Conservation (phyloP, 2,888 invertebrate species). For the Pardosa pseudoannulata region DNA sequence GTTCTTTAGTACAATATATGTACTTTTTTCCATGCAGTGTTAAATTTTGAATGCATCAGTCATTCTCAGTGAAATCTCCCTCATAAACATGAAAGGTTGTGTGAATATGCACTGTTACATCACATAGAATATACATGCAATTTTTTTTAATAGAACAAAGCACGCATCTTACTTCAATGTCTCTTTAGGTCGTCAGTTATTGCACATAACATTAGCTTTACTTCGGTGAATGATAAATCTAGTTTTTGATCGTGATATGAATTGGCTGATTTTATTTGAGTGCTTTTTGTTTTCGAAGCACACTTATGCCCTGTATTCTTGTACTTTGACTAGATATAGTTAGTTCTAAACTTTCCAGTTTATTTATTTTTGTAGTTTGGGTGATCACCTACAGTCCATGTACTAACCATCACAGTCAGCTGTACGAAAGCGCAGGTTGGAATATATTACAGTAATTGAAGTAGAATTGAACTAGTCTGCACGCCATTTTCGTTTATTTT, state of each 20-base stretch:
- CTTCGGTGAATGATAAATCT: slow-evolving; percentile 15
- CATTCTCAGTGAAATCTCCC: background rate
- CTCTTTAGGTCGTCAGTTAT: slow-evolving; percentile 25
- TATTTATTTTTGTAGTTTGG: slow-evolving; percentile 18
- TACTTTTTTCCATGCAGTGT: no score
- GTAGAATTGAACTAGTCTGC: background rate
- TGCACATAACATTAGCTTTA: background rate
- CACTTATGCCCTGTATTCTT: slow-evolving; percentile 18
- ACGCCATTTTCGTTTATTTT: no score
- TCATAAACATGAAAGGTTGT: background rate
- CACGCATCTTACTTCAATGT: slow-evolving; percentile 12
- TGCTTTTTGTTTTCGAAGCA: background rate
- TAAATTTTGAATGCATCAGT: no score
- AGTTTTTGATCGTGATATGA: slow-evolving; percentile 54
- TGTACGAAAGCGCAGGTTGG: slow-evolving; percentile 35
- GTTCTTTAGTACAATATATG: no score
- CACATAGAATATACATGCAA: slow-evolving; percentile 32
- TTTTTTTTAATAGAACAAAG: slow-evolving; percentile 16
- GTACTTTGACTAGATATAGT: background rate
- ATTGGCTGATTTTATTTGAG: slow-evolving; percentile 17
- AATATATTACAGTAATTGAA: slow-evolving; percentile 4
- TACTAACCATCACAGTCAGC: slow-evolving; percentile 49
- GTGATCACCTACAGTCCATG: slow-evolving; percentile 30
- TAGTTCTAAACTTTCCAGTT: background rate
- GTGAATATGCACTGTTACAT: slow-evolving; percentile 20